Evolutionary conservation across 2,888 invertebrate genomes (phyloP).

Genomic region (Mimas tiliae): DNA sequence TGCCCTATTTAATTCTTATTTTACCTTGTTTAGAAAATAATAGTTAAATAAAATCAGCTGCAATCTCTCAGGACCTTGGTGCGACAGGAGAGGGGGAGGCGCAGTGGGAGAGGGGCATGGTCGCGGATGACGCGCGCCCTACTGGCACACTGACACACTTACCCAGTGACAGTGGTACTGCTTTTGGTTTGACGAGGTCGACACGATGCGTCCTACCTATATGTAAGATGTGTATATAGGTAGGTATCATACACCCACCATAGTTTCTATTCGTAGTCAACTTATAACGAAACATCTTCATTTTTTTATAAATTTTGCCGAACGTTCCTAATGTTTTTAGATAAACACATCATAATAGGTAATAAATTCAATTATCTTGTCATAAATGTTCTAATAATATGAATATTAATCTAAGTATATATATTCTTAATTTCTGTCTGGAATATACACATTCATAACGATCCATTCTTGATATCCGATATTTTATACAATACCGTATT

Average conservation of each 20-base stretch:
- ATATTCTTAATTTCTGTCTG: too few relatives aligned
- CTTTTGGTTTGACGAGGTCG: slow-evolving; percentile 82
- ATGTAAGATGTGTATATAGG: slow-evolving; percentile 52
- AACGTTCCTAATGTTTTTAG: too few relatives aligned
- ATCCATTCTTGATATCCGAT: too few relatives aligned
- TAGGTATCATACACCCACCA: slow-evolving; percentile 29
- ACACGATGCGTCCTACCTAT: slow-evolving; percentile 74
- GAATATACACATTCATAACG: neutral
- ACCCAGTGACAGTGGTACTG: slow-evolving; percentile 84
- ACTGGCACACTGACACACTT: slow-evolving; percentile 84
- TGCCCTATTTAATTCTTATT: slow-evolving; percentile 17
- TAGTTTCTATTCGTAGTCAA: slow-evolving; percentile 3
- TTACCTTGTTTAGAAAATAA: slow-evolving; percentile 53
- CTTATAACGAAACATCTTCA: neutral
- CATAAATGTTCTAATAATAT: neutral
- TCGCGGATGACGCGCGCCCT: slow-evolving; percentile 82
- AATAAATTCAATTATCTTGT: neutral
- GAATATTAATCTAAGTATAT: too few relatives aligned
- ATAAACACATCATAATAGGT: neutral
- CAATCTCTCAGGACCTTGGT: slow-evolving; percentile 79
- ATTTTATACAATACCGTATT: neutral
- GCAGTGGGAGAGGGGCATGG: slow-evolving; percentile 61
- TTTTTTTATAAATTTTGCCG: too few relatives aligned
- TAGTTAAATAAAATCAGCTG: slow-evolving; percentile 64
- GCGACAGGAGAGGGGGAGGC: slow-evolving; percentile 56